Conservation (phyloP, 2,888 invertebrate genomes). For the Rhagium mordax region DNA sequence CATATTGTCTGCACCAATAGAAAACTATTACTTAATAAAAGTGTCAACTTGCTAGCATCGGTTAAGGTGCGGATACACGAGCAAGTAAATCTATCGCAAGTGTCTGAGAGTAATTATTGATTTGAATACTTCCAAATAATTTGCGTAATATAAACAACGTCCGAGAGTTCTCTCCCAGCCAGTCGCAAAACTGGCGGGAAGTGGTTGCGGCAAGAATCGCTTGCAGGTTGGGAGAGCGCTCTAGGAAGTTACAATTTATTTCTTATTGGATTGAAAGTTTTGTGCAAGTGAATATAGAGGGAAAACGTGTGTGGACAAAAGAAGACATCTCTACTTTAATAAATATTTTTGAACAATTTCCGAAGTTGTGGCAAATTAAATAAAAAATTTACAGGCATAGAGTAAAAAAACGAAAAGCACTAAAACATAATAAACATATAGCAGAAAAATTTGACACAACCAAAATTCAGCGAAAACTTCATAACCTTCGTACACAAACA, state of each 20-base stretch:
- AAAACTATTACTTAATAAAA: too few species aligned
- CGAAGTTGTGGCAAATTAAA: constrained; percentile 35
- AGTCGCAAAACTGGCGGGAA: constrained; percentile 19
- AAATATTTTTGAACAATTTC: constrained; percentile 28
- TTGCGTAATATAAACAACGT: constrained; percentile 27
- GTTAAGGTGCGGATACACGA: too few species aligned
- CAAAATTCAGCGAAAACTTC: constrained; percentile 28
- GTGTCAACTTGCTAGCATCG: too few species aligned
- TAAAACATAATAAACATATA: constrained; percentile 32
- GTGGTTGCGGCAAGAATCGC: constrained; percentile 14
- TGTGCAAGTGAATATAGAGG: constrained; percentile 29
- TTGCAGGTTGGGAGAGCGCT: constrained; percentile 27
- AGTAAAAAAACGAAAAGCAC: constrained; percentile 26
- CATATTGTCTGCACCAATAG: too few species aligned
- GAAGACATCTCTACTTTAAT: constrained; percentile 29
- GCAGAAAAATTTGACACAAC: constrained; percentile 33
- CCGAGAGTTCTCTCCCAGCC: constrained; percentile 20
- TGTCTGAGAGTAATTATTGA: constrained; percentile 18
- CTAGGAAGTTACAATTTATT: constrained; percentile 27
- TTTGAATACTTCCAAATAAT: constrained; percentile 19
- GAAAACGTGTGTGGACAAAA: constrained; percentile 32
- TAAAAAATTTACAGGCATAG: constrained; percentile 29
- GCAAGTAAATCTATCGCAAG: constrained; percentile 1
- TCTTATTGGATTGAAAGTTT: constrained; percentile 29
- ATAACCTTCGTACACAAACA: constrained; percentile 30